Conservation (phyloP, 2,888 invertebrate species). For the Clivina fossor region DNA sequence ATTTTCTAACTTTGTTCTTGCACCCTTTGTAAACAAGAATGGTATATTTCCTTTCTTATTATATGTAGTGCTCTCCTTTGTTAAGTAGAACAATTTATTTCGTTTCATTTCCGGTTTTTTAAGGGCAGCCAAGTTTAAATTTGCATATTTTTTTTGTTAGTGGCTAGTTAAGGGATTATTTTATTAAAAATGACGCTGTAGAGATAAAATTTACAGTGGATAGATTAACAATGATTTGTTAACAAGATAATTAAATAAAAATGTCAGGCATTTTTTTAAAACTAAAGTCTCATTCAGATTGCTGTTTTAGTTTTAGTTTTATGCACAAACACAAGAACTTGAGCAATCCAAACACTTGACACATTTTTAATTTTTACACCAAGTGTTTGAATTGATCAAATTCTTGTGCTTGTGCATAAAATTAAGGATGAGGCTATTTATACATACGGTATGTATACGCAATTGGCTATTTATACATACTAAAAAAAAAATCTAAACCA, state of each 20-base stretch:
- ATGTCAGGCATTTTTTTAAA: not conserved
- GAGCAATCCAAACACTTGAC: too few relatives aligned
- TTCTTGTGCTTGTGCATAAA: too few relatives aligned
- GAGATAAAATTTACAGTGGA: not conserved
- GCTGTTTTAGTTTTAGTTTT: too few relatives aligned
- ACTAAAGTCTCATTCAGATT: not conserved
- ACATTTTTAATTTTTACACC: too few relatives aligned
- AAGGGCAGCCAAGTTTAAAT: constrained; percentile 6
- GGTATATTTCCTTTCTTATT: not conserved
- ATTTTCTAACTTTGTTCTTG: constrained; percentile 7
- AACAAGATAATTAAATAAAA: not conserved
- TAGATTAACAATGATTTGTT: too few relatives aligned
- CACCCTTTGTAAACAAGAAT: constrained; percentile 6
- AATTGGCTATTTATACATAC: too few relatives aligned
- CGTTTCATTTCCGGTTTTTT: constrained; percentile 8
- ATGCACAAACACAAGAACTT: too few relatives aligned
- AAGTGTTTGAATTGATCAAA: too few relatives aligned
- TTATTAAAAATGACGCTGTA: not conserved
- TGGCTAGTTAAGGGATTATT: constrained; percentile 6
- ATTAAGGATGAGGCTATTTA: too few relatives aligned
- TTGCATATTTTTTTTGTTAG: too few relatives aligned
- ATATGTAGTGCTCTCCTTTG: constrained; percentile 16
- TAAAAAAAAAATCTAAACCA: too few relatives aligned
- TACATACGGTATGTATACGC: too few relatives aligned
- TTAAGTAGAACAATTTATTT: constrained; percentile 25